phyloP scores from a whole-genome alignment of 1,140 invertebrate genomes.

The Drosophila teissieri region DNA sequence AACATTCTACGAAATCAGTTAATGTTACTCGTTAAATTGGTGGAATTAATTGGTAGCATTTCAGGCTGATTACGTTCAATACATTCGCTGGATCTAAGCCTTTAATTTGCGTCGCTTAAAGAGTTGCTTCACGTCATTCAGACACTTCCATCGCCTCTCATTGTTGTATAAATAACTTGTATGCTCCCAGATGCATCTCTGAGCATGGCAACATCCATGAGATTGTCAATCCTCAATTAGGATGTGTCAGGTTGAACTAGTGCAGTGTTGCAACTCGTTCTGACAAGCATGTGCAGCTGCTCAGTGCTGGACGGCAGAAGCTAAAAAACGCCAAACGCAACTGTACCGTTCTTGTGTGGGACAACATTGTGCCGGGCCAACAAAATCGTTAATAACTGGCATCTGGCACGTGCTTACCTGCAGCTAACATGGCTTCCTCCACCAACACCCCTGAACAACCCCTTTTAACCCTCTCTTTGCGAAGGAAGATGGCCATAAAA shows the following conservation, averaged over 20 bases:
- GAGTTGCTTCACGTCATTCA: not conserved
- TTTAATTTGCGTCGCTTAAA: not conserved
- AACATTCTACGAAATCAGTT: conserved; percentile 2
- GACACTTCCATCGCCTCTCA: too few species aligned
- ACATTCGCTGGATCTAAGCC: not conserved
- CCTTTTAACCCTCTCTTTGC: not conserved
- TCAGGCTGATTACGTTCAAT: not conserved
- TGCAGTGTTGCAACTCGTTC: conserved; percentile 13
- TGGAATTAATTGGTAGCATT: not conserved
- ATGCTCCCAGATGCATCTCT: not conserved
- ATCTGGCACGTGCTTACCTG: conserved; percentile 58
- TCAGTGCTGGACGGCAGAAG: conserved; percentile 12
- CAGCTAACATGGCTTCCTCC: conserved; percentile 17
- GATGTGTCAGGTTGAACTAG: conserved; percentile 1
- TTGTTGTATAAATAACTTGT: not conserved
- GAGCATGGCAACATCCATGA: conserved; percentile 13
- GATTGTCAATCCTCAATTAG: conserved; percentile 47
- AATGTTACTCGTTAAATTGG: not conserved
- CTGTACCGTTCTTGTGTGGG: conserved; percentile 8
- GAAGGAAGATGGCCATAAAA: conserved; percentile 42
- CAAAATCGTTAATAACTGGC: conserved; percentile 60
- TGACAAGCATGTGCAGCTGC: conserved; percentile 29
- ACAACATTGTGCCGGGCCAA: conserved; percentile 35
- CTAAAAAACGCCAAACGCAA: conserved; percentile 13
- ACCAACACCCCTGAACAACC: not conserved